These are phyloP conservation scores for Aramus guarauna DNA, from an alignment of 2,113 vertebrate genomes.

Conservation along the genomic window DNA sequence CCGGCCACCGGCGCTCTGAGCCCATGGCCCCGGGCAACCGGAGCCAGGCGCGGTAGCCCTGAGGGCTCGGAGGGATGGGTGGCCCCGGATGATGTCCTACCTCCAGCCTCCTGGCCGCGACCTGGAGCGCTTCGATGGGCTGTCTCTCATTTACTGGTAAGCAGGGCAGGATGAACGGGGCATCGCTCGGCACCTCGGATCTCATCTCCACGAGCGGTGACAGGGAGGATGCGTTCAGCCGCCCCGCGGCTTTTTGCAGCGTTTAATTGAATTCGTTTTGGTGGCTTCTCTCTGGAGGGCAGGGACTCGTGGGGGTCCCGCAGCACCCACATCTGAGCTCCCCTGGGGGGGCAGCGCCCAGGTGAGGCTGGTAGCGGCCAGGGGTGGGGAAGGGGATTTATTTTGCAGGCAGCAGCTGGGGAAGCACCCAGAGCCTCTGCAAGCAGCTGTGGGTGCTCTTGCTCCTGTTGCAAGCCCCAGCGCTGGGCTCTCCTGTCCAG, in stretches of 20 bases:
- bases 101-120: conserved; percentile 74
- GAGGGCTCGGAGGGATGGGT: not conserved
- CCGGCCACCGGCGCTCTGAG: not conserved
- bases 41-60: not conserved
- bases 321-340: not conserved
- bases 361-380: fast-evolving
- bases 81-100: conserved; percentile 73
- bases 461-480: not conserved
- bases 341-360: fast-evolving
- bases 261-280: not conserved
- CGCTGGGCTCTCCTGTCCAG: fast-evolving
- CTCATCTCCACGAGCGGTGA: fast-evolving
- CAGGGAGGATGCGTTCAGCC: fast-evolving
- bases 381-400: not conserved
- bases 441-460: not conserved
- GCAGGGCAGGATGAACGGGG: not conserved
- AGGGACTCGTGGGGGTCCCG: fast-evolving
- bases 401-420: not conserved
- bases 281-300: fast-evolving
- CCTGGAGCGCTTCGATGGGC: conserved; percentile 82
- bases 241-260: fast-evolving
- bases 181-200: fast-evolving
- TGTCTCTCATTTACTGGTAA: conserved; percentile 89
- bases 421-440: fast-evolving
- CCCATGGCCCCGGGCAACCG: not conserved